Conservation (phyloP, 2,113 vertebrate species). For the Podarcis raffonei region DNA sequence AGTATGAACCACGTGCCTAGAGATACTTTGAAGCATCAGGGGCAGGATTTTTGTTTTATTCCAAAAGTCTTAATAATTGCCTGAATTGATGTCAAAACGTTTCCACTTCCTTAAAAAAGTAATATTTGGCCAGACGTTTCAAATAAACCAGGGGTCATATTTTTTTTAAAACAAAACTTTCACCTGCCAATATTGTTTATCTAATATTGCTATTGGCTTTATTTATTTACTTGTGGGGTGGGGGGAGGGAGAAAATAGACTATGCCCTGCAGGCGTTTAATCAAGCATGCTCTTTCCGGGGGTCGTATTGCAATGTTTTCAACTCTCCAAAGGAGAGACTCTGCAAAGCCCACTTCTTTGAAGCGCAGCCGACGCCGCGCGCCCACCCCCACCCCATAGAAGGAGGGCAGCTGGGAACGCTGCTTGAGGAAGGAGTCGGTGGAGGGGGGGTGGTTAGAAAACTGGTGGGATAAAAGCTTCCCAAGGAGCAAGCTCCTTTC, state of each 20-base stretch:
- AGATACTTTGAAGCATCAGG: not conserved
- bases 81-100: not conserved
- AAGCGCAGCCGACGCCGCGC: not conserved
- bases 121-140: too few relatives aligned
- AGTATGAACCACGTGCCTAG: conserved; percentile 12
- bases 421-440: not conserved
- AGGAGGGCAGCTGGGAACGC: not conserved
- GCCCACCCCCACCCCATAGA: not conserved
- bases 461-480: conserved; percentile 23
- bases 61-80: not conserved
- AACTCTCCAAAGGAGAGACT: not conserved
- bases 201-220: too few relatives aligned
- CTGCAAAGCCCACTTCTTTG: not conserved
- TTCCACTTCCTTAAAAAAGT: too few relatives aligned
- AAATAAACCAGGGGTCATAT: too few relatives aligned
- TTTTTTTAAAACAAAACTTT: too few relatives aligned
- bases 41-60: conserved; percentile 14
- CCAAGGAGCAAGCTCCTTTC: conserved; percentile 60
- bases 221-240: too few relatives aligned
- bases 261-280: too few relatives aligned
- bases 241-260: too few relatives aligned
- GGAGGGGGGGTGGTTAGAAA: not conserved
- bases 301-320: not conserved
- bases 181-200: too few relatives aligned
- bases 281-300: too few relatives aligned